Percentiles rank a stretch among this genome's conserved stretches.
Evolutionary conservation across 2,888 invertebrate genomes (phyloP).

Genomic region (Conistra vaccinii): DNA sequence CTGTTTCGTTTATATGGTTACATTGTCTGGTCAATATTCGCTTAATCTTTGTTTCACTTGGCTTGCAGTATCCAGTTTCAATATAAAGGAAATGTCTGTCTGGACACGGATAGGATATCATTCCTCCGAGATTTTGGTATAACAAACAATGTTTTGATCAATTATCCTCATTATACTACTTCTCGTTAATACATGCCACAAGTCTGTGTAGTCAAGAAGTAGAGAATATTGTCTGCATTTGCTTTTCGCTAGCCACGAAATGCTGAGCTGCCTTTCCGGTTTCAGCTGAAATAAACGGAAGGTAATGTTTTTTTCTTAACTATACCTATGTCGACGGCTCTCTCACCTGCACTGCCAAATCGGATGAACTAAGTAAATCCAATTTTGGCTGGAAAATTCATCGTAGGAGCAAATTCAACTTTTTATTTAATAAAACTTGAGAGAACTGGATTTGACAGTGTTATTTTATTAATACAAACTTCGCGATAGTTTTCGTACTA

Average conservation of each 20-base stretch:
- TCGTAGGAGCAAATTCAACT: conserved; percentile 1
- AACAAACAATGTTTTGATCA: not conserved
- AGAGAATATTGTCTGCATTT: conserved; percentile 10
- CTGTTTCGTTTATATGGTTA: conserved; percentile 34
- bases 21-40: conserved; percentile 43
- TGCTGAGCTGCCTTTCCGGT: not conserved
- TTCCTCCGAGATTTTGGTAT: conserved; percentile 9
- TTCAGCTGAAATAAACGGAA: conserved; percentile 16
- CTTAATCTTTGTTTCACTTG: conserved; percentile 36
- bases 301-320: conserved; percentile 10
- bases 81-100: conserved; percentile 46
- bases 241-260: not conserved
- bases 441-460: not conserved
- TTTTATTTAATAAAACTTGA: conserved; percentile 22
- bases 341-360: conserved; percentile 32
- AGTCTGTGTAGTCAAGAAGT: not conserved
- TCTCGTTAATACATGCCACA: not conserved
- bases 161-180: conserved; percentile 7
- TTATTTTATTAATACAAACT: conserved; percentile 30
- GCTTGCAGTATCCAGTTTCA: conserved; percentile 51
- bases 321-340: not conserved
- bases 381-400: conserved; percentile 31
- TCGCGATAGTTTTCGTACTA: conserved; percentile 13
- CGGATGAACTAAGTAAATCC: conserved; percentile 27
- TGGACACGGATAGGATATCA: conserved; percentile 32